A percentile compares a stretch with the other conserved stretches of the same genome.
phyloP scores from a whole-genome alignment of 2,113 vertebrate genomes.

The Actenoides lindsayi region DNA sequence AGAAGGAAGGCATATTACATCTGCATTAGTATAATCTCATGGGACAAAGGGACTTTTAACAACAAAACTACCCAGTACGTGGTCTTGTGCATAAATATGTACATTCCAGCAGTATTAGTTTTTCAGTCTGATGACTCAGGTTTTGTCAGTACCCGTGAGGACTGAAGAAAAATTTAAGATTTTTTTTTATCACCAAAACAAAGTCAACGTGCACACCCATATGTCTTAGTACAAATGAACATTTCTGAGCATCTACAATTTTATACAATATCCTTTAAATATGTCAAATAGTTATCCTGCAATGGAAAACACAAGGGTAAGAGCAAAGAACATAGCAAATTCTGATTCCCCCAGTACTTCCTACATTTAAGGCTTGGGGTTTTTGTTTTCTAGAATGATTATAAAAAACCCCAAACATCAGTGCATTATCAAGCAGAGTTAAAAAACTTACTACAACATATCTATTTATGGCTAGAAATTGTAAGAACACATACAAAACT shows the following conservation, averaged over 20 bases:
- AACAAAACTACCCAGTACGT: not conserved
- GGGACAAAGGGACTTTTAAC: not conserved
- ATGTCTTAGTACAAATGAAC: not conserved
- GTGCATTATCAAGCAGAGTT: not conserved
- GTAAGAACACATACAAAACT: not conserved
- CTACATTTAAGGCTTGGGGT: accelerated
- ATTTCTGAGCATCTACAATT: not conserved
- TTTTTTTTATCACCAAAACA: not conserved
- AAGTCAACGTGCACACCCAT: not conserved
- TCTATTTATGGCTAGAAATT: not conserved
- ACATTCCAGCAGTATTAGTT: not conserved
- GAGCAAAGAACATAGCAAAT: not conserved
- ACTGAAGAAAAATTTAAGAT: not conserved
- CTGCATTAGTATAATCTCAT: not conserved
- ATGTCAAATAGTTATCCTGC: not conserved
- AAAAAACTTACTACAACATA: not conserved
- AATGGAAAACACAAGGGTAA: not conserved
- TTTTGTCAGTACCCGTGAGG: not conserved
- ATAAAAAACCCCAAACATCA: not conserved
- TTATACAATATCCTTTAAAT: not conserved
- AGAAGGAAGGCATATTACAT: not conserved
- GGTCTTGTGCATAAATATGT: not conserved
- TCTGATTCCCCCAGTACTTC: not conserved
- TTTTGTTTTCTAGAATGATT: not conserved
- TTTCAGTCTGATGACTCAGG: not conserved